phyloP scores from a whole-genome alignment of 2,113 vertebrate species.

The Accipiter cooperii region DNA sequence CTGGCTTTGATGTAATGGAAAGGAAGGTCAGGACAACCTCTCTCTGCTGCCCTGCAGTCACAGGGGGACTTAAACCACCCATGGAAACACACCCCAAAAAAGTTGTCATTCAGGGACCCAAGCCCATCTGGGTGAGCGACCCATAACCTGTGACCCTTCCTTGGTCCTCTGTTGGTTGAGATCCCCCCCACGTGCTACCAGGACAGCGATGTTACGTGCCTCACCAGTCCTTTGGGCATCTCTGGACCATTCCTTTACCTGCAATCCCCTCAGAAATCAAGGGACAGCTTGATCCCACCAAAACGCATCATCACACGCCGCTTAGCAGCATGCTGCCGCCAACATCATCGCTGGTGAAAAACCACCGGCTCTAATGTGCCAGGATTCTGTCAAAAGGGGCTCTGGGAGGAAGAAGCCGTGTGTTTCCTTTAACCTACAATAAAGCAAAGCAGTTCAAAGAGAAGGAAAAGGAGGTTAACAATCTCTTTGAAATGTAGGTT shows the following conservation, averaged over 20 bases:
- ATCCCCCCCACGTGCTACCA: accelerated
- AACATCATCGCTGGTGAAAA: neutral
- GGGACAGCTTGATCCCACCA: neutral
- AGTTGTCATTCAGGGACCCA: neutral
- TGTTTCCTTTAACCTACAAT: constrained; percentile 18
- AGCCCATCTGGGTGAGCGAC: neutral
- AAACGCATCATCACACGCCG: neutral
- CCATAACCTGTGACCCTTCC: neutral
- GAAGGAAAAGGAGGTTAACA: constrained; percentile 37
- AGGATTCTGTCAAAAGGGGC: neutral
- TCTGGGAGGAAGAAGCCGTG: neutral
- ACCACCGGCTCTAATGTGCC: neutral
- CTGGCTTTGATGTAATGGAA: neutral
- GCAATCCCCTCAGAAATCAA: neutral
- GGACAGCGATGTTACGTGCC: accelerated
- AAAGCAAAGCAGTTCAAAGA: constrained; percentile 8
- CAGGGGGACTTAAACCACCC: neutral
- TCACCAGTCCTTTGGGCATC: neutral
- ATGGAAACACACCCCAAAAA: neutral
- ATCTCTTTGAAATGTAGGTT: constrained; percentile 37
- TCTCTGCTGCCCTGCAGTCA: neutral
- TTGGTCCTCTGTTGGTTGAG: neutral
- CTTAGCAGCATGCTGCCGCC: neutral
- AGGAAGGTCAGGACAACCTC: neutral
- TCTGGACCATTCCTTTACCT: neutral